Evolutionary conservation across 53 echinoderm and acorn worm species (phyloP), one percentile per base, ranked within the genome.

Genomic region (Holothuria scabra): DNA sequence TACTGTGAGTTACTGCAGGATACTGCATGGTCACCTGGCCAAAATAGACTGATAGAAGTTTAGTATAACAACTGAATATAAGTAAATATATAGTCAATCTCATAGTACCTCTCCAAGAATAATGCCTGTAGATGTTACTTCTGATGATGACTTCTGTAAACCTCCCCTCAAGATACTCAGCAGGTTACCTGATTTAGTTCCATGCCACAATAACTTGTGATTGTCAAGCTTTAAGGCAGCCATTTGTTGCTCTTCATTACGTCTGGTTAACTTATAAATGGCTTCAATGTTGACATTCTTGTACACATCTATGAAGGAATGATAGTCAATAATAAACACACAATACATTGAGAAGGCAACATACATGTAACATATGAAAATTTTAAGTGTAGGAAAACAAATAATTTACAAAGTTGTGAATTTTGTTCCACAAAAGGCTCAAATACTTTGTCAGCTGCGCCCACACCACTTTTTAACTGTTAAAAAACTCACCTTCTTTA

Each of bases 181-280:
- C 12, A 99, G 84, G 59, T 94, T 92, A 62, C 90, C 86, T 0
- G 92, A 44, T 62, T 85, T 89, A 49, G 89, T 99, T 34, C 99
- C 99, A 71, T 99, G 99, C 99, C 99, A 99, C 57, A 99, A 88
- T 46, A 99, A 68, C 75, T 83, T 91, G 78, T 91, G 99, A 74
- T 99, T 99, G 65, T 85, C 88, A 11, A 94, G 63, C 0, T 72
- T 78, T 21, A 87, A 82, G 46, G 87, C 19, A 18, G 82, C 74
- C 2, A 99, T 59, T 12, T 56, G 52, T 14, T 91, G 94, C 38
- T 92, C 91, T 55, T 94, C 99, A 2, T 91, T 91, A 1, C 85
- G 83, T 28, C 99, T 59, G 2, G 86, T 76, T 33, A 95, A 22
- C 48, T 87, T 90, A 89, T 92, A 99, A 63, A 99, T 93, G 63